Conservation (phyloP, 2,888 invertebrate species). For the Nemoura dubitans region DNA sequence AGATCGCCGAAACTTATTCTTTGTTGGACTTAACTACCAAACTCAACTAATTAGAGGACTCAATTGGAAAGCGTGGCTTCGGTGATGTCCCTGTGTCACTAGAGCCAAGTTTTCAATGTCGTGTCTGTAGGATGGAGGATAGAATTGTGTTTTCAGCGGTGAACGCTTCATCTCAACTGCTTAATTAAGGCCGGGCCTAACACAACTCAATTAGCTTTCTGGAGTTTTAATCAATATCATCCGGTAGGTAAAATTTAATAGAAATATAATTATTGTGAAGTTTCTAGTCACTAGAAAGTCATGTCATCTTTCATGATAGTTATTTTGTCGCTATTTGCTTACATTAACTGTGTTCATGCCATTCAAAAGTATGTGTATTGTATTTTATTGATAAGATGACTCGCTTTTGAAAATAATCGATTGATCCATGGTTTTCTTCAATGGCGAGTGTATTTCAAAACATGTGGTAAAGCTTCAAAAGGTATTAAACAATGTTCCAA, state of each 20-base stretch:
- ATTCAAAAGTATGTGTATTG: neutral
- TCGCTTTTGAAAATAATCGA: neutral
- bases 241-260: neutral
- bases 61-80: neutral
- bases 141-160: neutral
- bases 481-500: slow-evolving; percentile 2
- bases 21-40: neutral
- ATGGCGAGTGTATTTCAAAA: neutral
- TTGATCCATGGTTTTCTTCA: neutral
- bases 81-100: slow-evolving; percentile 26
- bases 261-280: neutral
- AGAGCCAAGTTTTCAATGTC: neutral
- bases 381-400: neutral
- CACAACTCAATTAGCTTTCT: neutral
- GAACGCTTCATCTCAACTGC: neutral
- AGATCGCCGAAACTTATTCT: neutral
- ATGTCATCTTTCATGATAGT: neutral
- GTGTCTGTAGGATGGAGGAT: neutral
- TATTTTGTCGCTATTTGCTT: neutral
- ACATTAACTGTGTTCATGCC: neutral
- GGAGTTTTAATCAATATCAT: neutral
- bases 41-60: neutral
- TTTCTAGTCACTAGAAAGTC: neutral
- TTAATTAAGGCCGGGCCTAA: neutral
- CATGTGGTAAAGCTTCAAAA: neutral